A percentile compares a stretch with the other conserved stretches of the same genome.
phyloP scores from a whole-genome alignment of 1,140 invertebrate genomes.

The Hycleus phaleratus region DNA sequence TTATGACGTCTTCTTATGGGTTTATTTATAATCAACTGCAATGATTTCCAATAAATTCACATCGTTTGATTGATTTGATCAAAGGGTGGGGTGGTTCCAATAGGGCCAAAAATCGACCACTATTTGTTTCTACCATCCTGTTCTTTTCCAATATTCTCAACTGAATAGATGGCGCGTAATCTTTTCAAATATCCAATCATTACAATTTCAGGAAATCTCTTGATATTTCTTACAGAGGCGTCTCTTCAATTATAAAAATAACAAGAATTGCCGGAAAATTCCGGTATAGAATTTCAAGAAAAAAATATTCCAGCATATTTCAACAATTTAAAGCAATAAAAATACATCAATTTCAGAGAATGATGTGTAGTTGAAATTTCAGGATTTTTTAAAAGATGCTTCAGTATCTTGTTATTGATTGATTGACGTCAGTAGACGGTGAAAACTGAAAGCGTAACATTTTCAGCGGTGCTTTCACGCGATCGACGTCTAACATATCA shows the following conservation, averaged over 20 bases:
- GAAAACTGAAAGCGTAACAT: conserved; percentile 11
- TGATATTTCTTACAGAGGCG: too few relatives aligned
- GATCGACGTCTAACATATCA: conserved; percentile 16
- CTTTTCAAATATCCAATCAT: too few relatives aligned
- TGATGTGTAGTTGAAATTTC: too few relatives aligned
- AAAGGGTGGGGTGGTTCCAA: neutral
- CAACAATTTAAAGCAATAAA: too few relatives aligned
- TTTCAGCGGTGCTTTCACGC: conserved; percentile 25
- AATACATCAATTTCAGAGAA: too few relatives aligned
- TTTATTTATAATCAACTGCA: neutral
- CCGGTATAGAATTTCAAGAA: too few relatives aligned
- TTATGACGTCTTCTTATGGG: too few relatives aligned
- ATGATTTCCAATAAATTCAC: conserved; percentile 23
- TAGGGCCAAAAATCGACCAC: conserved; percentile 9
- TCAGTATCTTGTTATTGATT: too few relatives aligned
- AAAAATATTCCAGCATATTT: too few relatives aligned
- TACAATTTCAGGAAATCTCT: neutral
- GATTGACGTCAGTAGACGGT: neutral
- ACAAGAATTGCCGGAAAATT: too few relatives aligned
- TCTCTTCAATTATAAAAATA: too few relatives aligned
- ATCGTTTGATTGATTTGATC: neutral
- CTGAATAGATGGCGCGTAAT: conserved; percentile 9
- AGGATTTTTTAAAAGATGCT: too few relatives aligned
- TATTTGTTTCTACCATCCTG: conserved; percentile 13
- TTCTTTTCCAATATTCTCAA: conserved; percentile 28